Evolutionary conservation across 1,140 invertebrate species (phyloP).

Genomic region (Copidosoma floridanum): DNA sequence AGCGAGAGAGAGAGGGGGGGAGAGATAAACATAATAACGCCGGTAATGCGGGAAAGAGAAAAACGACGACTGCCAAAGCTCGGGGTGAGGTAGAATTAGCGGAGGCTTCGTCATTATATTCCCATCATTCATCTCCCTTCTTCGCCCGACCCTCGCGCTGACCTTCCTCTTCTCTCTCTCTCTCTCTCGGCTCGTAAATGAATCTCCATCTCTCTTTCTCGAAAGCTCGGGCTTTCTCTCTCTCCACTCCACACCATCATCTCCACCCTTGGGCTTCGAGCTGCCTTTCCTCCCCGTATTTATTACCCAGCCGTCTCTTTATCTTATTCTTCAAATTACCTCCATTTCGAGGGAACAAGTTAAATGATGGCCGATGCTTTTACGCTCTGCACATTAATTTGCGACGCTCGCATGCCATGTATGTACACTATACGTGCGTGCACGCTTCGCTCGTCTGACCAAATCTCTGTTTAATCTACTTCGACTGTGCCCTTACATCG

Average conservation of each 20-base stretch:
- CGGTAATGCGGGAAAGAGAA: constrained; percentile 31
- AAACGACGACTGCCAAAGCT: too few species aligned
- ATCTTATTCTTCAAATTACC: constrained; percentile 16
- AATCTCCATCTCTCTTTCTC: constrained; percentile 9
- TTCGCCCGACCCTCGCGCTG: not conserved
- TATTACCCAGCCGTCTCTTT: constrained; percentile 7
- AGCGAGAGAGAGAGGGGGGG: constrained; percentile 10
- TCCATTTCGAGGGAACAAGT: not conserved
- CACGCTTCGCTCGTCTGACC: too few species aligned
- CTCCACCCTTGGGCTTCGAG: constrained; percentile 14
- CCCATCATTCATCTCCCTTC: constrained; percentile 38
- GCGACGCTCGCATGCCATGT: too few species aligned
- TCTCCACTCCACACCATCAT: constrained; percentile 7
- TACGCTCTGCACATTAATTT: too few species aligned
- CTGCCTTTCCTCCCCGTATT: constrained; percentile 27
- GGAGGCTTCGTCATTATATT: constrained; percentile 42
- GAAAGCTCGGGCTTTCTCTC: constrained; percentile 29
- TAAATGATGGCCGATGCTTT: not conserved
- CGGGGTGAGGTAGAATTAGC: constrained; percentile 41
- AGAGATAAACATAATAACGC: constrained; percentile 25
- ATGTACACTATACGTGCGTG: too few species aligned
- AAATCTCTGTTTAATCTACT: too few species aligned
- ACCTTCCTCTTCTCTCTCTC: constrained; percentile 10
- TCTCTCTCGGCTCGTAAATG: not conserved
- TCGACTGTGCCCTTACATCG: too few species aligned